phyloP scores from a whole-genome alignment of 2,797 vertebrate species.

The Arctocebus calabarensis region DNA sequence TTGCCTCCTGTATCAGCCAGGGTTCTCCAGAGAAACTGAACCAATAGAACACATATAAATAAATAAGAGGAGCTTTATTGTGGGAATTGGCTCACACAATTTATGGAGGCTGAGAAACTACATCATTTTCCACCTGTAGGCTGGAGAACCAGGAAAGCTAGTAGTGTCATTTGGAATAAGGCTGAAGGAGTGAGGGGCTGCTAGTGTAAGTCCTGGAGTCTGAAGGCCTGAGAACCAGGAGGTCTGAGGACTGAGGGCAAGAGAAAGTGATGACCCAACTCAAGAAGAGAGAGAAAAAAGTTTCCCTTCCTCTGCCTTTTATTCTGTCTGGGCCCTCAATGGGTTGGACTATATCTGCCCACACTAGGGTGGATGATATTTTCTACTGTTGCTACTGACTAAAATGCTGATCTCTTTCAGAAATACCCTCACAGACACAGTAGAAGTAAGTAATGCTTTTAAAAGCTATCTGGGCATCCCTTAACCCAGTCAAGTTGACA shows the following conservation, averaged over 20 bases:
- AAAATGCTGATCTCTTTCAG: background rate
- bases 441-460: background rate
- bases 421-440: background rate
- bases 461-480: background rate
- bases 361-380: background rate
- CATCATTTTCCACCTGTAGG: background rate
- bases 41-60: background rate
- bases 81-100: background rate
- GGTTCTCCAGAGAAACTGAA: background rate
- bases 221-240: background rate
- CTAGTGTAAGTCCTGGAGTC: background rate
- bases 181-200: background rate
- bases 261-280: background rate
- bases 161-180: background rate
- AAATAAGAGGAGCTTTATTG: background rate
- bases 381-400: background rate
- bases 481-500: background rate
- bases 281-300: background rate
- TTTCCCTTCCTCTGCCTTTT: background rate
- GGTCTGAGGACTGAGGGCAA: background rate
- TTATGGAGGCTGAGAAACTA: background rate
- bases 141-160: background rate
- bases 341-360: background rate
- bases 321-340: background rate
- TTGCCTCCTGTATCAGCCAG: background rate